Base-by-base conservation (phyloP, 2,888 invertebrate species). In the Thalpophila matura region DNA sequence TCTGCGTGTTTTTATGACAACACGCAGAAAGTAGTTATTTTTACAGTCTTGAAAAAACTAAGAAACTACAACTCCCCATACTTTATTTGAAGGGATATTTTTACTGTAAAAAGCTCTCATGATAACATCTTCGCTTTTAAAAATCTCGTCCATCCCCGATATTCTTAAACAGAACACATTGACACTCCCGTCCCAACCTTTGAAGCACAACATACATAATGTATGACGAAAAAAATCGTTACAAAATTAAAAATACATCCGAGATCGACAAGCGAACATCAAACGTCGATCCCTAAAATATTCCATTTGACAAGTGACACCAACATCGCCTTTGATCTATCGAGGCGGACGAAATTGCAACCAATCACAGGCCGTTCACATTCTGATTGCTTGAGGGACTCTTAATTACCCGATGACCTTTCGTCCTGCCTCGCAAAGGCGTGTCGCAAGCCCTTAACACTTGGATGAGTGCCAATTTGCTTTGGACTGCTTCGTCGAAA, bases 321-420 rank as follows among this genome's bases (percentile, higher is more conserved):
- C 86, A 84, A 83, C 83, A 82, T 83, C 80, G 71, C 83, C 91
- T 94, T 94, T 93, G 94, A 92, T 92, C 90, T 86, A 85, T 77
- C 85, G 86, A 83, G 80, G 81, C 73, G 59, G 76, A 55, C 66
- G 59, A 66, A 53, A 83, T 86, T 86, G 87, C 89, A 86, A 83
- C 93, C 94, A 94, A 94, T 94, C 93, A 92, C 89, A 86, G 91
- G 81, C 68, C 70, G 69, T 82, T 82, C 83, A 80, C 82, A 82
- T 86, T 89, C 89, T 93, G 94, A 94, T 93, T 93, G 92, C 93
- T 91, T 89, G 87, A 88, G 92, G 93, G 92, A 90, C 89, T 88
- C 89, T 92, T 94, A 94, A 94, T 94, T 94, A 92, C 90, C 84
- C 84, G 86, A 84, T 91, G 93, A 93, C 94, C 94, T 94, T 91